Percentiles rank a stretch among this genome's conserved stretches.
phyloP scores from a whole-genome alignment of 2,797 vertebrate genomes.

The Takifugu ocellatus region DNA sequence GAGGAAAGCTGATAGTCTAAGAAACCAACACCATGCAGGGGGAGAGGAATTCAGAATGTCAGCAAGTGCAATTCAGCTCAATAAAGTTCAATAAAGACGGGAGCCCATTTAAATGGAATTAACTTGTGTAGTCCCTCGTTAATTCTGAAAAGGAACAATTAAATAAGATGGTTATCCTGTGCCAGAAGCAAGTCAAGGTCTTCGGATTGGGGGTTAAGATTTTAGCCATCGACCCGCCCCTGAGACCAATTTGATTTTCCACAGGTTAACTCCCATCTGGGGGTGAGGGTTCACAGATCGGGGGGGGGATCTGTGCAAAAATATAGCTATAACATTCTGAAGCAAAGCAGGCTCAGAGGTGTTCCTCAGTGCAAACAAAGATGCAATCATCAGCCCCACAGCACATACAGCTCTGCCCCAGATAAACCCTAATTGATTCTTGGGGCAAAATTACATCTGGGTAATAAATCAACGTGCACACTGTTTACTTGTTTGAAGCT shows the following conservation, averaged over 20 bases:
- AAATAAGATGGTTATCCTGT: slow-evolving; percentile 51
- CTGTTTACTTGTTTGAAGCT: slow-evolving; percentile 39
- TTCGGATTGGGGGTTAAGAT: slow-evolving; percentile 57
- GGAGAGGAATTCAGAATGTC: slow-evolving; percentile 51
- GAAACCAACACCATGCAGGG: slow-evolving; percentile 34
- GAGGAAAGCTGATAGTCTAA: slow-evolving; percentile 40
- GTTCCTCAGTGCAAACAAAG: background rate
- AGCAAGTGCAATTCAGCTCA: slow-evolving; percentile 48
- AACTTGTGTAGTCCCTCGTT: slow-evolving; percentile 25
- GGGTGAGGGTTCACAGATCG: background rate
- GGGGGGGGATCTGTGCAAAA: slow-evolving; percentile 10
- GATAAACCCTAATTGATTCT: slow-evolving; percentile 21
- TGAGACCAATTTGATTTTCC: slow-evolving; percentile 64
- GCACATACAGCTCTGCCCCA: slow-evolving; percentile 8
- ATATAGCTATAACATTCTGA: background rate
- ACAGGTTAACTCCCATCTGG: slow-evolving; percentile 47
- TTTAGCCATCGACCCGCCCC: slow-evolving; percentile 53
- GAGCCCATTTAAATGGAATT: slow-evolving; percentile 33
- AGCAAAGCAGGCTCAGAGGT: background rate
- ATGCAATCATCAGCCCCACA: slow-evolving; percentile 13
- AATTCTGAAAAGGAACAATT: slow-evolving; percentile 45
- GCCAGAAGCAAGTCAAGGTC: slow-evolving; percentile 17
- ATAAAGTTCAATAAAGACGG: slow-evolving; percentile 40
- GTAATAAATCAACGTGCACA: slow-evolving; percentile 50
- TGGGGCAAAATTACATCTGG: slow-evolving; percentile 30